Evolutionary conservation across 2,797 vertebrate genomes (phyloP).

Genomic region (Acropternis orthonyx): DNA sequence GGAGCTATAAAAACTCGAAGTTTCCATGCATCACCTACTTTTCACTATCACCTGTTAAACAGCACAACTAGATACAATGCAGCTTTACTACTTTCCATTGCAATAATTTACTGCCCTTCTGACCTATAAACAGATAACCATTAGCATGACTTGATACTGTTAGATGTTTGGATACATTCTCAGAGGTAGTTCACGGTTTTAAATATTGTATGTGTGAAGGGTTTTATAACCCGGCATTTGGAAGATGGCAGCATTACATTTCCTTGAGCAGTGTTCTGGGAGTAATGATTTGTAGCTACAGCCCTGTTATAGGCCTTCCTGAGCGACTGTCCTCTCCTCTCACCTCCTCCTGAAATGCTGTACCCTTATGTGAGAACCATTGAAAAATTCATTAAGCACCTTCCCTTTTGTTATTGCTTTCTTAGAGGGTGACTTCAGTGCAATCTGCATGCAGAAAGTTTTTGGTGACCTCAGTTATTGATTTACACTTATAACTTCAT

Average conservation of each 20-base stretch:
- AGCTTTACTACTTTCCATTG: constrained; percentile 52
- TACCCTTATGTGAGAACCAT: not conserved
- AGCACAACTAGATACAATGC: constrained; percentile 48
- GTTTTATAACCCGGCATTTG: constrained; percentile 68
- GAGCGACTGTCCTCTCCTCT: not conserved
- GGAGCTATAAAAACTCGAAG: constrained; percentile 55
- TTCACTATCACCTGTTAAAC: constrained; percentile 62
- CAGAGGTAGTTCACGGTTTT: constrained; percentile 44
- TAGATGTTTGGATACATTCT: constrained; percentile 51
- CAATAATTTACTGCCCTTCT: constrained; percentile 69
- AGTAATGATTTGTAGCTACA: constrained; percentile 54
- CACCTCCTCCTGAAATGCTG: not conserved
- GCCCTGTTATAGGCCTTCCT: not conserved
- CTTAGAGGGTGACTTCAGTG: constrained; percentile 5
- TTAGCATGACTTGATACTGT: constrained; percentile 52
- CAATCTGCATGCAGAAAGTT: not conserved
- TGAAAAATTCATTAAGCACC: constrained; percentile 7
- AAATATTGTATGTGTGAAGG: constrained; percentile 64
- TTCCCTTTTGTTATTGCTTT: constrained; percentile 23
- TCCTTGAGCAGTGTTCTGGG: constrained; percentile 52
- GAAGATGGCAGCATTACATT: constrained; percentile 55
- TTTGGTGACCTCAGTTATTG: constrained; percentile 11
- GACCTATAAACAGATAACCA: constrained; percentile 68
- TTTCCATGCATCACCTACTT: constrained; percentile 58
- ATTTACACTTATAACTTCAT: not conserved